Percentiles rank a stretch among this genome's conserved stretches.
These are phyloP conservation scores for Spodoptera frugiperda DNA, from an alignment of 1,140 invertebrate genomes.

Conservation along the genomic window DNA sequence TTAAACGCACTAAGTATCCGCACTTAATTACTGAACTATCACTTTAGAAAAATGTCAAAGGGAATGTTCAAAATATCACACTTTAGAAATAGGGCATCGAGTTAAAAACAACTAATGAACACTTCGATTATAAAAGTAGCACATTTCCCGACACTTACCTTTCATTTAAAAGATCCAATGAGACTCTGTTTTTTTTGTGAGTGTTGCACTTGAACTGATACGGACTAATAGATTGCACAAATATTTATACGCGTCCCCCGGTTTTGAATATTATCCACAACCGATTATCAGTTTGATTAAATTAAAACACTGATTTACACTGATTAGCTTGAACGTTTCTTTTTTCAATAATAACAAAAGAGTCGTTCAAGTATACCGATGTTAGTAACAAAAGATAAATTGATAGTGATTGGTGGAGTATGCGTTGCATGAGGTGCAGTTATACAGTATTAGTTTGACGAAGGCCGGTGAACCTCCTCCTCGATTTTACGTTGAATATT, in stretches of 20 bases:
- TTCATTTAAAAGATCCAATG: conserved; percentile 52
- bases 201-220: conserved; percentile 54
- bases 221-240: conserved; percentile 41
- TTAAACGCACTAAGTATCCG: too few relatives aligned
- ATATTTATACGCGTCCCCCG: conserved; percentile 49
- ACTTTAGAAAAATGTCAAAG: too few relatives aligned
- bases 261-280: conserved; percentile 48
- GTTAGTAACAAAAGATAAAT: conserved; percentile 13
- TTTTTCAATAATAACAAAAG: conserved; percentile 5
- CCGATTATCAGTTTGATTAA: conserved; percentile 54
- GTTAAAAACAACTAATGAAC: too few relatives aligned
- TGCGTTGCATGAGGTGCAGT: background rate
- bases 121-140: background rate
- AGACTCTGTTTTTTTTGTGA: conserved; percentile 8
- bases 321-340: conserved; percentile 45
- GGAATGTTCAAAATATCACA: too few relatives aligned
- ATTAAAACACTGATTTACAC: conserved; percentile 46
- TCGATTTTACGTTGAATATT: background rate
- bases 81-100: too few relatives aligned
- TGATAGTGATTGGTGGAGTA: conserved; percentile 3
- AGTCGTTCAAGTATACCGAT: background rate
- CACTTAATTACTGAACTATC: too few relatives aligned
- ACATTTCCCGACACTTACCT: conserved; percentile 47
- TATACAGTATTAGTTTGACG: background rate
- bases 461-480: background rate